phyloP scores from a whole-genome alignment of 2,888 invertebrate genomes.

The Temnothorax ravouxi region DNA sequence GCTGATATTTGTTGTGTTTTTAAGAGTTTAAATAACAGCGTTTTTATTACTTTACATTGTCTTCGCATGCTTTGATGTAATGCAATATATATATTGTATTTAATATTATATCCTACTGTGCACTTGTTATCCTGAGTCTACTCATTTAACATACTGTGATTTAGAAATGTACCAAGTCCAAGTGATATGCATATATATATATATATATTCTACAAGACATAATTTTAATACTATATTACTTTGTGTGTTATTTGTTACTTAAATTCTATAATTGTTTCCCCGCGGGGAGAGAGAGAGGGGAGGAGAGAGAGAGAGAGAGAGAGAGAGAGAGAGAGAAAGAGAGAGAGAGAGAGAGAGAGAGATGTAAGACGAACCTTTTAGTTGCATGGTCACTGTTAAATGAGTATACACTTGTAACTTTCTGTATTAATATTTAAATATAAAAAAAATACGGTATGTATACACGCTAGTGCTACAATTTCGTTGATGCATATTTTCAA shows the following conservation, averaged over 20 bases:
- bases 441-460: conserved; percentile 32
- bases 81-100: conserved; percentile 73
- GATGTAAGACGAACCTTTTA: conserved; percentile 8
- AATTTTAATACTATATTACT: conserved; percentile 40
- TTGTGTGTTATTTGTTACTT: conserved; percentile 52
- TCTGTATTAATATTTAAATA: conserved; percentile 53
- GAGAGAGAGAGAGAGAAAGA: background rate
- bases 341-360: background rate
- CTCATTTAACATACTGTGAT: conserved; percentile 76
- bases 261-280: conserved; percentile 34
- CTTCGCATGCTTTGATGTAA: conserved; percentile 83
- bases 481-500: conserved; percentile 62
- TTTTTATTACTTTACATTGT: conserved; percentile 82
- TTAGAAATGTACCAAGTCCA: conserved; percentile 44
- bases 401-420: conserved; percentile 73
- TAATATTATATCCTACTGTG: conserved; percentile 68
- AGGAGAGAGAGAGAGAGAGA: no score
- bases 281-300: background rate
- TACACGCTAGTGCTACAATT: conserved; percentile 26
- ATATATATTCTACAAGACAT: conserved; percentile 52
- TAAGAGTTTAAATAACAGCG: conserved; percentile 85
- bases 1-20: conserved; percentile 86
- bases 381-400: conserved; percentile 74
- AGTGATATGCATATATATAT: background rate
- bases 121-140: conserved; percentile 72